Conservation (phyloP, 2,113 vertebrate species). For the Hippocampus guttulatus region DNA sequence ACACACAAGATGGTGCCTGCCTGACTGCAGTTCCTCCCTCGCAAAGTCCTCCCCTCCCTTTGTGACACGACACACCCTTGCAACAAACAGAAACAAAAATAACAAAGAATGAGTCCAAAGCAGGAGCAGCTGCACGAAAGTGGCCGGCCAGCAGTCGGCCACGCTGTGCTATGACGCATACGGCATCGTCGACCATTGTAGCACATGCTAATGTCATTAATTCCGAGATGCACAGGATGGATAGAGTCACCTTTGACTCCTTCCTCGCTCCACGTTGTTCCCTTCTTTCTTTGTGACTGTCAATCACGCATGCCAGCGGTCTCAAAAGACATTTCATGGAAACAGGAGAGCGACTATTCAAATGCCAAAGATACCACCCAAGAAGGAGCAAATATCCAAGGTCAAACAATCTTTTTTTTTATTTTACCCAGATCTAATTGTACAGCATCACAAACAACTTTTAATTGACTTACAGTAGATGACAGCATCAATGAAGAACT, state of each 20-base stretch:
- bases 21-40: conserved; percentile 22
- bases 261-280: not conserved
- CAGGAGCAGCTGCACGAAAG: not conserved
- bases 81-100: conserved; percentile 23
- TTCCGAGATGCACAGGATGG: not conserved
- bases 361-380: not conserved
- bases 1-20: conserved; percentile 28
- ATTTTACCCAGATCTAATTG: no score
- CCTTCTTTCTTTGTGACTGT: not conserved
- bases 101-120: conserved; percentile 19
- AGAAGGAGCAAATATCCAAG: not conserved
- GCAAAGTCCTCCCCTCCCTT: conserved; percentile 21
- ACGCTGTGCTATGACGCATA: not conserved
- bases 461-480: no score
- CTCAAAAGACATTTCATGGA: not conserved
- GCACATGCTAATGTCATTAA: not conserved
- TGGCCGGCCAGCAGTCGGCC: not conserved
- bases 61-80: conserved; percentile 16
- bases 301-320: not conserved
- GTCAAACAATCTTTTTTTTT: not conserved
- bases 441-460: no score
- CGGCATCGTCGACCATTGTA: not conserved
- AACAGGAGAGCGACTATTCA: not conserved
- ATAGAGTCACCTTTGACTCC: not conserved
- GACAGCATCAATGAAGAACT: not conserved